These are phyloP conservation scores for Acanthopleura granulata DNA, from an alignment of 2,888 invertebrate genomes.

Conservation along the genomic window DNA sequence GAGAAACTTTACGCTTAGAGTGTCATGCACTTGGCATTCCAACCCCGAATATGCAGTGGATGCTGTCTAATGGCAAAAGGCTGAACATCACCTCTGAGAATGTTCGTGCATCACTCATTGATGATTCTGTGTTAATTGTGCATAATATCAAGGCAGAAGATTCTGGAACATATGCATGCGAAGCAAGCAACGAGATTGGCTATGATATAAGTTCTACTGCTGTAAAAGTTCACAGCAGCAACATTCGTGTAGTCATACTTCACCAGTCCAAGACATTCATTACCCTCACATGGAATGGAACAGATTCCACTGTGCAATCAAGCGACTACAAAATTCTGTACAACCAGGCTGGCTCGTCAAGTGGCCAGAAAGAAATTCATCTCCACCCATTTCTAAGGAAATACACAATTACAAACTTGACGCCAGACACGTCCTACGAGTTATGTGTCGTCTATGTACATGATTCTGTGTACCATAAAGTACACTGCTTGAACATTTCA, in stretches of 20 bases:
- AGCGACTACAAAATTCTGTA: slow-evolving; percentile 62
- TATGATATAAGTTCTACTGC: slow-evolving; percentile 54
- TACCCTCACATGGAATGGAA: slow-evolving; percentile 45
- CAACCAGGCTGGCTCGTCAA: slow-evolving; percentile 21
- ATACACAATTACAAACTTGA: slow-evolving; percentile 68
- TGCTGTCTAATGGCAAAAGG: slow-evolving; percentile 65
- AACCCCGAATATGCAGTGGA: slow-evolving; percentile 67
- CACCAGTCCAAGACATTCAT: slow-evolving; percentile 50
- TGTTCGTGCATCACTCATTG: slow-evolving; percentile 52
- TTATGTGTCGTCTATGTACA: slow-evolving; percentile 69
- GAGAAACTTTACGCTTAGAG: slow-evolving; percentile 65
- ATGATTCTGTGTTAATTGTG: slow-evolving; percentile 36
- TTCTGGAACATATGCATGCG: slow-evolving; percentile 69
- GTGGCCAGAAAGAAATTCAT: slow-evolving; percentile 37
- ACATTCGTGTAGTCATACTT: slow-evolving; percentile 61
- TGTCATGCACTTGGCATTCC: slow-evolving; percentile 71
- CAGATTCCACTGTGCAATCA: slow-evolving; percentile 41
- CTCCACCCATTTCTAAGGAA: slow-evolving; percentile 57
- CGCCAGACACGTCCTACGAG: slow-evolving; percentile 68
- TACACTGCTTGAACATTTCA: slow-evolving; percentile 52
- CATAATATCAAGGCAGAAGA: slow-evolving; percentile 45
- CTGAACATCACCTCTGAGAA: slow-evolving; percentile 59
- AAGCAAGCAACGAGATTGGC: slow-evolving; percentile 66
- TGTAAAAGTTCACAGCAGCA: slow-evolving; percentile 63
- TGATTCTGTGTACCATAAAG: slow-evolving; percentile 41